Conservation (phyloP, 2,888 invertebrate species). For the Drosophila rellima region DNA sequence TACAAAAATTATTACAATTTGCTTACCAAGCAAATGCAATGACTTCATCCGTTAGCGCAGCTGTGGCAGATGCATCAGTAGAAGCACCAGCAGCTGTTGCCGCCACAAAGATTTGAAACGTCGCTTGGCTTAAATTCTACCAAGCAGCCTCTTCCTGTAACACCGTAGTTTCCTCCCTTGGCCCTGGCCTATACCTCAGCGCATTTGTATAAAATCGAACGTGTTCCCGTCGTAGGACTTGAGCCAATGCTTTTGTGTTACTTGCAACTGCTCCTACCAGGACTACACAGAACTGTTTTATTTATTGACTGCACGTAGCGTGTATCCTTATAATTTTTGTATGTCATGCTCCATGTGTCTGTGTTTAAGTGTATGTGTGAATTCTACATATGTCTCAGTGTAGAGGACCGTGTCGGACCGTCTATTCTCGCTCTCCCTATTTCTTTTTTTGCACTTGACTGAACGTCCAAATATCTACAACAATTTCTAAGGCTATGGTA, state of each 20-base stretch:
- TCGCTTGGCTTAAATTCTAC: conserved; percentile 66
- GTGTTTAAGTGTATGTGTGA: conserved; percentile 26
- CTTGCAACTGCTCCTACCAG: conserved; percentile 40
- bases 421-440: conserved; percentile 59
- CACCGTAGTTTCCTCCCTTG: not conserved
- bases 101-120: conserved; percentile 71
- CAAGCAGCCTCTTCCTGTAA: conserved; percentile 32
- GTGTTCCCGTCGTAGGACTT: conserved; percentile 63
- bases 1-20: conserved; percentile 57
- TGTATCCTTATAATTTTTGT: conserved; percentile 81
- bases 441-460: conserved; percentile 72
- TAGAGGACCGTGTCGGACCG: conserved; percentile 51
- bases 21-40: conserved; percentile 66
- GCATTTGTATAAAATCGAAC: conserved; percentile 80
- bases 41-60: conserved; percentile 73
- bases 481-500: conserved; percentile 70
- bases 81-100: conserved; percentile 69
- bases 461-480: conserved; percentile 78
- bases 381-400: conserved; percentile 62
- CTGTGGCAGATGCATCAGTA: conserved; percentile 58
- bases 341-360: conserved; percentile 46
- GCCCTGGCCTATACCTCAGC: conserved; percentile 49
- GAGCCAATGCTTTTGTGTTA: conserved; percentile 41
- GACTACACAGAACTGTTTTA: conserved; percentile 74
- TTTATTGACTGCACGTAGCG: conserved; percentile 80